These are phyloP conservation scores for Crepidodera aurea DNA, from an alignment of 2,888 invertebrate species.

Conservation along the genomic window DNA sequence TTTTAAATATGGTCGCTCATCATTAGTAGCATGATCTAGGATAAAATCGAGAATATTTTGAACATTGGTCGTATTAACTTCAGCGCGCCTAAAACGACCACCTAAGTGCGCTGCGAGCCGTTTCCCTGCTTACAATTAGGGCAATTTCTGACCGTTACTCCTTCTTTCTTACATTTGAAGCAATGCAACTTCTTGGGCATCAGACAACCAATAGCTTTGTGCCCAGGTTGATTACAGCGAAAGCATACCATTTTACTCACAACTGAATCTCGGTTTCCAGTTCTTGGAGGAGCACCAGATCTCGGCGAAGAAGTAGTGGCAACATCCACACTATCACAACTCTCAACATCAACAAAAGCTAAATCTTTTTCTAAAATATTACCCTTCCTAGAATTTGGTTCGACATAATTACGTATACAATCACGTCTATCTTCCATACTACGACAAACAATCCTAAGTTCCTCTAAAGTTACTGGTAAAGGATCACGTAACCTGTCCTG, in stretches of 20 bases:
- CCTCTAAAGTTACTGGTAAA: background rate
- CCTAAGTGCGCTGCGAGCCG: too few relatives aligned
- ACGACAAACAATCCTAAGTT: slow-evolving; percentile 4
- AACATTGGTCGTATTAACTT: background rate
- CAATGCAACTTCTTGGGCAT: background rate
- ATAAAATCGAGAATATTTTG: slow-evolving; percentile 5
- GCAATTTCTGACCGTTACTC: background rate
- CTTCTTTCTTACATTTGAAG: background rate
- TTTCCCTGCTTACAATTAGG: too few relatives aligned
- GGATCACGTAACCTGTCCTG: slow-evolving; percentile 5
- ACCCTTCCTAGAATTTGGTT: background rate
- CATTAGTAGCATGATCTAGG: slow-evolving; percentile 9
- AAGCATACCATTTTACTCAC: too few relatives aligned
- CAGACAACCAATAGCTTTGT: background rate
- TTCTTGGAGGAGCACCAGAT: background rate
- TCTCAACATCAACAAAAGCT: background rate
- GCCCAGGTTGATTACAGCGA: too few relatives aligned
- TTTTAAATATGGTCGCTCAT: slow-evolving; percentile 16
- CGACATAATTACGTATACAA: slow-evolving; percentile 1
- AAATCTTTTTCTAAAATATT: too few relatives aligned
- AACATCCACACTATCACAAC: background rate
- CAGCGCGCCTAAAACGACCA: background rate
- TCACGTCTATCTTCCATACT: slow-evolving; percentile 15
- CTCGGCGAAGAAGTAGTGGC: background rate
- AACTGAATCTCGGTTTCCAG: too few relatives aligned